Evolutionary conservation across 2,888 invertebrate species (phyloP).

Genomic region (Acanthosepion pharaonis): DNA sequence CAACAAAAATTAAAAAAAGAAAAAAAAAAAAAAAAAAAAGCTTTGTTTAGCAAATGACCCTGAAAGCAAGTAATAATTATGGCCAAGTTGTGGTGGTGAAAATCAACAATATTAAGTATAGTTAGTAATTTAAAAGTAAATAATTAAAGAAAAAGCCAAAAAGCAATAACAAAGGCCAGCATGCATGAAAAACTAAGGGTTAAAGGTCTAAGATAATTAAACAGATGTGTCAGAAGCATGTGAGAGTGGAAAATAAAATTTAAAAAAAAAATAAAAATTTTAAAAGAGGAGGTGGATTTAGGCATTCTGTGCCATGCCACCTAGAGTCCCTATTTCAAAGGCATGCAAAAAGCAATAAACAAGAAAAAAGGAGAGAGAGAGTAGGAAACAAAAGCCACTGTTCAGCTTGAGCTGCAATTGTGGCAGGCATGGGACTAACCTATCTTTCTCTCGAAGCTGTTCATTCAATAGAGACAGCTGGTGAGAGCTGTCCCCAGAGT

Average conservation of each 20-base stretch:
- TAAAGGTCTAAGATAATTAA: neutral
- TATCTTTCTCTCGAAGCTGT: conserved; percentile 72
- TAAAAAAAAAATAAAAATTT: neutral
- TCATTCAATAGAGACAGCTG: conserved; percentile 72
- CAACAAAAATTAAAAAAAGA: neutral
- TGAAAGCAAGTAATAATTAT: neutral
- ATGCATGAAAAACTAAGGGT: conserved; percentile 2
- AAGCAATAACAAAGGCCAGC: neutral
- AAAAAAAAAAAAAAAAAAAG: neutral
- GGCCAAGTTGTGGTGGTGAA: neutral
- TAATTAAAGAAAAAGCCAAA: neutral
- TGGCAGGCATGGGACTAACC: conserved; percentile 64
- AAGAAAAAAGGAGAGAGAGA: neutral
- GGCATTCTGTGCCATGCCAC: neutral
- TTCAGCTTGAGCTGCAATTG: conserved; percentile 21
- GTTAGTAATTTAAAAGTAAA: neutral
- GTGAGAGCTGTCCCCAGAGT: conserved; percentile 73
- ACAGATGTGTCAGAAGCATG: neutral
- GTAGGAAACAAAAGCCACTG: conserved; percentile 10
- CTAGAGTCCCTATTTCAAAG: neutral
- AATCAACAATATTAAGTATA: neutral
- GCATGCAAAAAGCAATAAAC: neutral
- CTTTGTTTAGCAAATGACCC: neutral
- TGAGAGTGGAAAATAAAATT: neutral
- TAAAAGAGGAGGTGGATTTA: neutral